A percentile compares a stretch with the other conserved stretches of the same genome.
These are phyloP conservation scores for Bombyx mandarina DNA, from an alignment of 1,140 invertebrate genomes.

Conservation along the genomic window DNA sequence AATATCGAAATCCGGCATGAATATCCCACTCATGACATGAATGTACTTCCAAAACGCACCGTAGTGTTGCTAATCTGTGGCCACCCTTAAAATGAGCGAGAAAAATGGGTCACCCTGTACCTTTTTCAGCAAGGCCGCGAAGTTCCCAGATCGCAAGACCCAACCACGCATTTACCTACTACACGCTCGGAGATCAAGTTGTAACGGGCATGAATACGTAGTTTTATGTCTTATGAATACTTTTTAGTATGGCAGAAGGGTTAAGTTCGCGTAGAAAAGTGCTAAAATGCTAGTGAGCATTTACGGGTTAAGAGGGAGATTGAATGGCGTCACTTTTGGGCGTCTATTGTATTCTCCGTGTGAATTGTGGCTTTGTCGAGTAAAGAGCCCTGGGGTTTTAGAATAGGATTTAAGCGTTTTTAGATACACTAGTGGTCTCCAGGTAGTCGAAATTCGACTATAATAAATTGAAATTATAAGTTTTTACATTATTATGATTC, in stretches of 20 bases:
- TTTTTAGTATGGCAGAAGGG: conserved; percentile 35
- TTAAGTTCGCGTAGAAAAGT: conserved; percentile 31
- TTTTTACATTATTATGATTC: too few relatives aligned
- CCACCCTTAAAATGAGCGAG: conserved; percentile 27
- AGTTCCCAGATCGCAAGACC: conserved; percentile 17
- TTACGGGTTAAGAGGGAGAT: conserved; percentile 23
- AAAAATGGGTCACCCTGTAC: conserved; percentile 38
- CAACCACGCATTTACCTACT: background rate
- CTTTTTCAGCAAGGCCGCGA: conserved; percentile 29
- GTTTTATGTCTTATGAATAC: conserved; percentile 44
- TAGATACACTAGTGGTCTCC: too few relatives aligned
- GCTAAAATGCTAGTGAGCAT: conserved; percentile 45
- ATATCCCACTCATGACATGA: conserved; percentile 26
- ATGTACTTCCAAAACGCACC: conserved; percentile 28
- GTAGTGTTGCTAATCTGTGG: conserved; percentile 39
- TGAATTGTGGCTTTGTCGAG: background rate
- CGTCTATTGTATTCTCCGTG: conserved; percentile 3
- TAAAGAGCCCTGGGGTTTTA: too few relatives aligned
- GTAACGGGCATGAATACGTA: conserved; percentile 25
- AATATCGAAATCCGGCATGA: conserved; percentile 9
- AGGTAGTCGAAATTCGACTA: too few relatives aligned
- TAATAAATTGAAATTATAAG: too few relatives aligned
- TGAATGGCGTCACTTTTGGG: conserved; percentile 7
- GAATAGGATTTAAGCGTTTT: too few relatives aligned
- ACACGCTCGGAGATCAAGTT: conserved; percentile 8